These are phyloP conservation scores for Polydesmus complanatus DNA, from an alignment of 2,888 invertebrate genomes.

Conservation along the genomic window DNA sequence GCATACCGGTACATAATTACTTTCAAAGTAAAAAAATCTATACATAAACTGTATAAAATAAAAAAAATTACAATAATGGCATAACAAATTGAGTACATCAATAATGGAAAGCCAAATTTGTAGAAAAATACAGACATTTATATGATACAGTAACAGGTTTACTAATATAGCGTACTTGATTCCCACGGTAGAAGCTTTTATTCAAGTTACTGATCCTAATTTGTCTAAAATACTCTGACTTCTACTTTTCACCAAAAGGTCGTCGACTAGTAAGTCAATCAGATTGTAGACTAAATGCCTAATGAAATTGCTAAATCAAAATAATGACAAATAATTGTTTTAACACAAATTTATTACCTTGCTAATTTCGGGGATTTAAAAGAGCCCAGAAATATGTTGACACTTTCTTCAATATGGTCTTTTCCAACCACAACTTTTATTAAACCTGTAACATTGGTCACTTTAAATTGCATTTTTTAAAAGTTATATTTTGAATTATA, in stretches of 20 bases:
- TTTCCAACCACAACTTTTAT: conserved; percentile 3
- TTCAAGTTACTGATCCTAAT: conserved; percentile 1
- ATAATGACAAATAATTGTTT: background rate
- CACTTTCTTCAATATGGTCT: conserved; percentile 2
- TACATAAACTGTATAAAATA: background rate
- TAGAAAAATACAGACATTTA: background rate
- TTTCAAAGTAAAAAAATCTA: too few species aligned
- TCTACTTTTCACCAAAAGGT: conserved; percentile 6
- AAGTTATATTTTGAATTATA: too few species aligned
- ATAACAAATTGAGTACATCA: background rate
- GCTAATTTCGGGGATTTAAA: conserved; percentile 14
- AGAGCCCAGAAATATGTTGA: conserved; percentile 12
- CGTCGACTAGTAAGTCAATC: conserved; percentile 17
- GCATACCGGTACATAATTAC: too few species aligned
- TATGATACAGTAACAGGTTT: too few species aligned
- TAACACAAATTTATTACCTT: conserved; percentile 9
- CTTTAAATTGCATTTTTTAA: too few species aligned
- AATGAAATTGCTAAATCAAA: background rate
- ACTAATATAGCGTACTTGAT: too few species aligned
- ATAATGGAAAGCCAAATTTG: background rate
- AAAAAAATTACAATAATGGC: background rate
- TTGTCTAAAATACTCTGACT: conserved; percentile 14
- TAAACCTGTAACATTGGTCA: conserved; percentile 6
- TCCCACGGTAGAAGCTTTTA: too few species aligned
- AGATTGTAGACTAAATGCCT: conserved; percentile 18